These are phyloP conservation scores for Turritopsis rubra DNA, from an alignment of 30 jellyfish, hydroid and myxozoan genomes.

Conservation along the genomic window DNA sequence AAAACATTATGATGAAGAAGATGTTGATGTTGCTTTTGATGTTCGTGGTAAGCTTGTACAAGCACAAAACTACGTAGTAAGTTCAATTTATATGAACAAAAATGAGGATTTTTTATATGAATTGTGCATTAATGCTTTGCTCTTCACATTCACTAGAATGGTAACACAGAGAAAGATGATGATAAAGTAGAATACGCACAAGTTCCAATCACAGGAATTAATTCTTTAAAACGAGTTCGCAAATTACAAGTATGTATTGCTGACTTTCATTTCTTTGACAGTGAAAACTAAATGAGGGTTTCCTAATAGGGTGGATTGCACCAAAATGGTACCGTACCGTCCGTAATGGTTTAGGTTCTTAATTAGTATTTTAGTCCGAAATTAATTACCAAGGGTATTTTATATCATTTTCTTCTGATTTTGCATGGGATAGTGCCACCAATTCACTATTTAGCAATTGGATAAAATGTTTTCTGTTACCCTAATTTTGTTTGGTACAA, in stretches of 20 bases:
- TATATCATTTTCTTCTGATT: too few species aligned
- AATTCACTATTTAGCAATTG: too few species aligned
- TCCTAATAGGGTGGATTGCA: too few species aligned
- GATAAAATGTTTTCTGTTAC: too few species aligned
- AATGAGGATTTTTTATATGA: too few species aligned
- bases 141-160: background rate
- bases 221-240: constrained; percentile 57
- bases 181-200: constrained; percentile 15
- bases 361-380: too few species aligned
- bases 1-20: background rate
- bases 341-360: too few species aligned
- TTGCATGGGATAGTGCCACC: too few species aligned
- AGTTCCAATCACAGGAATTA: constrained; percentile 44
- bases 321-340: too few species aligned
- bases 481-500: too few species aligned
- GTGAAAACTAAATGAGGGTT: background rate
- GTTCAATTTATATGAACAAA: background rate
- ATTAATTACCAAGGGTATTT: too few species aligned
- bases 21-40: constrained; percentile 10
- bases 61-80: constrained; percentile 2
- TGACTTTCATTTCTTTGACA: background rate
- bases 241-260: constrained; percentile 44
- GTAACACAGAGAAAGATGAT: background rate
- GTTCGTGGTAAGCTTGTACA: constrained; percentile 13
- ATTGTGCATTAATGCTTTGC: background rate